phyloP scores from a whole-genome alignment of 1,140 invertebrate species.

The Drosophila trapezifrons region DNA sequence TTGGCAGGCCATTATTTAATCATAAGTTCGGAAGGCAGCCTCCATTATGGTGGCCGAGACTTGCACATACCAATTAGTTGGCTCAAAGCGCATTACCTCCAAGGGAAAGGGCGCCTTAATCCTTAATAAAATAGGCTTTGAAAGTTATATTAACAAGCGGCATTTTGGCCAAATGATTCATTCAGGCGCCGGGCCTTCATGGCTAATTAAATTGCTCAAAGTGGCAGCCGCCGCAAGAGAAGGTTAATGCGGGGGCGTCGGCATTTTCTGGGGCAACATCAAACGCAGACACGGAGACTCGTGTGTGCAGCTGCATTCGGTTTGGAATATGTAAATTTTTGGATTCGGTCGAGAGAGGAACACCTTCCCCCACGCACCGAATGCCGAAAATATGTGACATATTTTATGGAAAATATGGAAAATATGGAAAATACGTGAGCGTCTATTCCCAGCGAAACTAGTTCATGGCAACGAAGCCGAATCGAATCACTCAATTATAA shows the following conservation, averaged over 20 bases:
- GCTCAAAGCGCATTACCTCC: conserved; percentile 11
- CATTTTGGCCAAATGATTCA: conserved; percentile 35
- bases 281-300: conserved; percentile 14
- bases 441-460: conserved; percentile 26
- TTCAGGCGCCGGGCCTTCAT: conserved; percentile 66
- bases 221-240: conserved; percentile 45
- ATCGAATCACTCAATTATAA: conserved; percentile 43
- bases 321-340: conserved; percentile 63
- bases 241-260: conserved; percentile 75
- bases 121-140: conserved; percentile 18
- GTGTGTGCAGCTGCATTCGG: conserved; percentile 63
- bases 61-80: conserved; percentile 6
- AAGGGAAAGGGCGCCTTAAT: background rate
- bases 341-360: conserved; percentile 52
- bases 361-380: conserved; percentile 56
- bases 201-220: conserved; percentile 75
- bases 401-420: conserved; percentile 12
- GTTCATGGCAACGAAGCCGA: conserved; percentile 33
- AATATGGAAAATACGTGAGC: conserved; percentile 20
- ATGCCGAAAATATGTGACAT: conserved; percentile 57
- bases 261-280: conserved; percentile 70
- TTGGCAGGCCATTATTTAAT: background rate
- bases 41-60: conserved; percentile 2
- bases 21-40: background rate
- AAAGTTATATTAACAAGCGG: conserved; percentile 21